Conservation (phyloP, 2,888 invertebrate genomes). For the Cerastis leucographa region DNA sequence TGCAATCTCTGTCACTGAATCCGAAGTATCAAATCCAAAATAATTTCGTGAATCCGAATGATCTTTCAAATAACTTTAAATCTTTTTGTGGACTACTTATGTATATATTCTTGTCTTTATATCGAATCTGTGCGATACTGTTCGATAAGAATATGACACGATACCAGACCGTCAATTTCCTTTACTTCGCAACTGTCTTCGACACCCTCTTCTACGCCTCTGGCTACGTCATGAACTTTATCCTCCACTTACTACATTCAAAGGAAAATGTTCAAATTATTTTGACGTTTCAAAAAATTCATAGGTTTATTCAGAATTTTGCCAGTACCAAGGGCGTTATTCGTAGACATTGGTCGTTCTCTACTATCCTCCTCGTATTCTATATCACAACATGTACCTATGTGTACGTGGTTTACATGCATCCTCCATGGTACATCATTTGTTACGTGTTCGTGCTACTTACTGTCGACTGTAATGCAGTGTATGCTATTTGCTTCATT, state of each 20-base stretch:
- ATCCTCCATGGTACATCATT: conserved; percentile 7
- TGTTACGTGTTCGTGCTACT: neutral
- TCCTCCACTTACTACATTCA: neutral
- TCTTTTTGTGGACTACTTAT: conserved; percentile 20
- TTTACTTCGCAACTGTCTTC: conserved; percentile 19
- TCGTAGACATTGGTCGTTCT: conserved; percentile 31
- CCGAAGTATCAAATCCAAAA: conserved; percentile 39
- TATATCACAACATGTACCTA: neutral
- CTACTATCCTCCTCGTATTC: neutral
- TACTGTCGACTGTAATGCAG: conserved; percentile 28
- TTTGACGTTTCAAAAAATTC: conserved; percentile 48
- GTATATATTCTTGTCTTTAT: neutral
- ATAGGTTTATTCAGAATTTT: conserved; percentile 28
- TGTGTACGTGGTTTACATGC: neutral
- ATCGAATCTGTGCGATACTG: neutral
- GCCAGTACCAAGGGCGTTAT: neutral
- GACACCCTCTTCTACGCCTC: conserved; percentile 25
- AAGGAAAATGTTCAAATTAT: conserved; percentile 41
- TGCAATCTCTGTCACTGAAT: conserved; percentile 26
- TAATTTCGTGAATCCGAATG: conserved; percentile 27
- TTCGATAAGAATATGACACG: conserved; percentile 8
- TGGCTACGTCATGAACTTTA: conserved; percentile 37
- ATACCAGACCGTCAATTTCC: conserved; percentile 11
- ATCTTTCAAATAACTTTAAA: conserved; percentile 10
- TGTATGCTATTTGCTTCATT: conserved; percentile 43